phyloP scores from a whole-genome alignment of 1,140 invertebrate species.

The Ruditapes philippinarum region DNA sequence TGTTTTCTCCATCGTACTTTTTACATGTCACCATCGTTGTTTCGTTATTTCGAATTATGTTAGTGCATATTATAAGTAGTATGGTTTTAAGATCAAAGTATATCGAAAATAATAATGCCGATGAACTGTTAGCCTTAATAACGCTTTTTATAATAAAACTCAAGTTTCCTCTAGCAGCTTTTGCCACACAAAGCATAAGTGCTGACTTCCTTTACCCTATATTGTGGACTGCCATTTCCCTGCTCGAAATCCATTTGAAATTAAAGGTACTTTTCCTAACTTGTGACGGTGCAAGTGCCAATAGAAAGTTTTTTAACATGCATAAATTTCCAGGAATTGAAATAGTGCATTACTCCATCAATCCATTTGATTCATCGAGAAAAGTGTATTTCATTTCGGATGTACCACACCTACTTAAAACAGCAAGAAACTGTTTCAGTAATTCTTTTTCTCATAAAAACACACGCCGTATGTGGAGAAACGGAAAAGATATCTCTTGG shows the following conservation, averaged over 20 bases:
- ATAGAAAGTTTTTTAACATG: constrained; percentile 66
- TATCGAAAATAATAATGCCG: too few species aligned
- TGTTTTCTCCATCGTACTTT: too few species aligned
- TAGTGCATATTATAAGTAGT: too few species aligned
- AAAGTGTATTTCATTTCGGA: constrained; percentile 72
- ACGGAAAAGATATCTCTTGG: constrained; percentile 70
- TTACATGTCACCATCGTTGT: too few species aligned
- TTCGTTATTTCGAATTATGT: too few species aligned
- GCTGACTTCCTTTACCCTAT: constrained; percentile 50
- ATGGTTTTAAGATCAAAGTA: too few species aligned
- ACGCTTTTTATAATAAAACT: too few species aligned
- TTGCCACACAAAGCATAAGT: too few species aligned
- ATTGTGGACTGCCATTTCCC: constrained; percentile 61
- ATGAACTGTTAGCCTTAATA: too few species aligned
- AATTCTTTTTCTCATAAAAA: constrained; percentile 66
- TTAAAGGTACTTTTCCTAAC: constrained; percentile 64
- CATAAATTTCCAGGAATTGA: constrained; percentile 45
- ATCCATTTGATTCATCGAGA: constrained; percentile 5
- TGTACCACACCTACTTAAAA: constrained; percentile 73
- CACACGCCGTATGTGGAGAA: constrained; percentile 65
- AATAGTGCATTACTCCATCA: constrained; percentile 38
- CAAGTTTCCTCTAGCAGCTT: too few species aligned
- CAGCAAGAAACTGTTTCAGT: constrained; percentile 64
- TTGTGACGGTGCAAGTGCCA: constrained; percentile 70
- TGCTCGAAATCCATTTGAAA: constrained; percentile 30